phyloP scores from a whole-genome alignment of 2,797 vertebrate genomes.

The Eidolon dupreanum region DNA sequence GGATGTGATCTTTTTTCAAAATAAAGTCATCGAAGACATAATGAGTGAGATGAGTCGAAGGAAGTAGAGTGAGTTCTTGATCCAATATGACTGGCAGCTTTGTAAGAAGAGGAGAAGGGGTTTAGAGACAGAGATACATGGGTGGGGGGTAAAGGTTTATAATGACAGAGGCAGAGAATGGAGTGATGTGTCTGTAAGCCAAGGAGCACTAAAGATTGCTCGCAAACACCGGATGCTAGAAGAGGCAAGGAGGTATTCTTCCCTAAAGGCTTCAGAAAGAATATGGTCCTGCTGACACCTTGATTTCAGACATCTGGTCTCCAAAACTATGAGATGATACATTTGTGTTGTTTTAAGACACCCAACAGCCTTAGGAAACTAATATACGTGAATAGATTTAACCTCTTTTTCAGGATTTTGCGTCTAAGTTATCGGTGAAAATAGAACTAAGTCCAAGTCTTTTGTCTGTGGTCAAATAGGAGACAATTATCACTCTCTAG shows the following conservation, averaged over 20 bases:
- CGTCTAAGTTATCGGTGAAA: not conserved
- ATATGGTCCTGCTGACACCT: not conserved
- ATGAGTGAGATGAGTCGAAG: not conserved
- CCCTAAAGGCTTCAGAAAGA: not conserved
- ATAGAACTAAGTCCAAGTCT: too few relatives aligned
- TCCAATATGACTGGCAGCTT: not conserved
- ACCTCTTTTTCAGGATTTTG: not conserved
- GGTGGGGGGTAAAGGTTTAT: too few relatives aligned
- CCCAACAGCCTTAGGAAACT: not conserved
- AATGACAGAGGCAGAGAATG: accelerated
- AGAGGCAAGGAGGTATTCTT: accelerated
- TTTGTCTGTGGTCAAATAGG: not conserved
- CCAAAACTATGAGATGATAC: not conserved
- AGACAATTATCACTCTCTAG: not conserved
- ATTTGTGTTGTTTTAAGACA: not conserved
- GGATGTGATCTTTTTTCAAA: not conserved
- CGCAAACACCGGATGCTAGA: not conserved
- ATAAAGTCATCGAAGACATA: not conserved
- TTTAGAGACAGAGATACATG: not conserved
- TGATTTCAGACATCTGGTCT: not conserved
- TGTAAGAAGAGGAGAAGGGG: not conserved
- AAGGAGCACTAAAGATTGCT: accelerated
- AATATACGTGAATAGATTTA: not conserved
- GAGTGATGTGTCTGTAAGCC: accelerated
- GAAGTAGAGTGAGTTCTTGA: not conserved